Percentiles rank a stretch among this genome's conserved stretches.
These are phyloP conservation scores for Drosophila barbarae DNA, from an alignment of 2,888 invertebrate species.

Conservation along the genomic window DNA sequence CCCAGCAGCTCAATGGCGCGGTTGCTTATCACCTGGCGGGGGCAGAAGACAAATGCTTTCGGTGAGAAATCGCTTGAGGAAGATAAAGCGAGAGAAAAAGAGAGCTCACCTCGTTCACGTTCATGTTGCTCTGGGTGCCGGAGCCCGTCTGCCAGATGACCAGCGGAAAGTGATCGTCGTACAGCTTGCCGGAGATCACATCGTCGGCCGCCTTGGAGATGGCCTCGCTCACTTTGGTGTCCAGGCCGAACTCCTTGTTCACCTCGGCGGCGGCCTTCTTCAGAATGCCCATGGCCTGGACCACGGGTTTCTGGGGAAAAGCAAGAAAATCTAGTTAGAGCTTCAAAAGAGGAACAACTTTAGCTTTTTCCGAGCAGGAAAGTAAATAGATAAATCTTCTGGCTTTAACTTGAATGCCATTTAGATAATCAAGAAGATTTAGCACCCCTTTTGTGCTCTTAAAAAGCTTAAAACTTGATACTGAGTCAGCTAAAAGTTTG, in stretches of 20 bases:
- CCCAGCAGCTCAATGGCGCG: constrained; percentile 93
- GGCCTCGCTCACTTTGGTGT: constrained; percentile 91
- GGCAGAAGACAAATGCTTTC: fast-evolving
- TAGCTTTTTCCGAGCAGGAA: too few species aligned
- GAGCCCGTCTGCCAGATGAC: constrained; percentile 99
- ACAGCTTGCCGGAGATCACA: constrained; percentile 95
- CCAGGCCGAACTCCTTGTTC: constrained; percentile 95
- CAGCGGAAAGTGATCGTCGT: constrained; percentile 97
- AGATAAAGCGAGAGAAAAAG: too few species aligned
- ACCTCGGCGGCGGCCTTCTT: constrained; percentile 99
- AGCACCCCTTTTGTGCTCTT: background rate
- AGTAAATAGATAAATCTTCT: too few species aligned
- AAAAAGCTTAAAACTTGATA: background rate
- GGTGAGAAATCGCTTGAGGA: background rate
- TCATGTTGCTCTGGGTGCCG: constrained; percentile 99
- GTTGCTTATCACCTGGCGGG: constrained; percentile 88
- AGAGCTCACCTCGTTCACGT: constrained; percentile 89
- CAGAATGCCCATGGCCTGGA: constrained; percentile 95
- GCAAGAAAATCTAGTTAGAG: too few species aligned
- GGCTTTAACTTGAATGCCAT: too few species aligned
- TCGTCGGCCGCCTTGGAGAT: constrained; percentile 96
- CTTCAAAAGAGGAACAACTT: background rate
- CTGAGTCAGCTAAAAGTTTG: background rate
- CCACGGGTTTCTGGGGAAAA: constrained; percentile 87
- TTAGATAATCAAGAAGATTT: background rate